Conservation (phyloP, 2,113 vertebrate species). For the Fukomys damarensis region DNA sequence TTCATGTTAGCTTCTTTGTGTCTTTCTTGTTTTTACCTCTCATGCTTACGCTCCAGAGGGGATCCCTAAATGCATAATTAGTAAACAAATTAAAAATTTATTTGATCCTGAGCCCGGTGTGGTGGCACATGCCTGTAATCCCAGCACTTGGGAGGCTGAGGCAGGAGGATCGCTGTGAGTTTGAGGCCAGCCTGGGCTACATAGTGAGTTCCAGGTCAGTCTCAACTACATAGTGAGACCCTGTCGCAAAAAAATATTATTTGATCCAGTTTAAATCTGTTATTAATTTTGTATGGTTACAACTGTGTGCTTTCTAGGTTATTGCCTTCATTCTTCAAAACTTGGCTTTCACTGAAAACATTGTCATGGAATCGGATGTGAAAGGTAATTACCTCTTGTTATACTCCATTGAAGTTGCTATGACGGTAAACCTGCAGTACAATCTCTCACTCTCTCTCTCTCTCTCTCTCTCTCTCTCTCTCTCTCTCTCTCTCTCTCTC, state of each 20-base stretch:
- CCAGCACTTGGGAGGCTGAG: too few relatives aligned
- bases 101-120: too few relatives aligned
- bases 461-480: background rate
- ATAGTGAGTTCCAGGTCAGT: too few relatives aligned
- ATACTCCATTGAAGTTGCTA: accelerated
- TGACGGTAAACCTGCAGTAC: background rate
- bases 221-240: too few relatives aligned
- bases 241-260: too few relatives aligned
- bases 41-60: background rate
- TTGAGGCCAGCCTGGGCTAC: too few relatives aligned
- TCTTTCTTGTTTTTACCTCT: background rate
- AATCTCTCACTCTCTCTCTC: background rate
- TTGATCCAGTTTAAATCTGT: background rate
- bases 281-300: background rate
- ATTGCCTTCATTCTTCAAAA: constrained; percentile 3
- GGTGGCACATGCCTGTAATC: too few relatives aligned
- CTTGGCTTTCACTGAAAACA: background rate
- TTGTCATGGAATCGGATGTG: background rate
- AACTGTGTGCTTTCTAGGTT: background rate
- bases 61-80: background rate
- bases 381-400: background rate
- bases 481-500: background rate
- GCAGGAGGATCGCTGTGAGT: too few relatives aligned
- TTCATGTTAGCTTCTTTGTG: background rate
- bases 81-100: background rate